Conservation (phyloP, 2,888 invertebrate species). For the Darwinula stevensoni region DNA sequence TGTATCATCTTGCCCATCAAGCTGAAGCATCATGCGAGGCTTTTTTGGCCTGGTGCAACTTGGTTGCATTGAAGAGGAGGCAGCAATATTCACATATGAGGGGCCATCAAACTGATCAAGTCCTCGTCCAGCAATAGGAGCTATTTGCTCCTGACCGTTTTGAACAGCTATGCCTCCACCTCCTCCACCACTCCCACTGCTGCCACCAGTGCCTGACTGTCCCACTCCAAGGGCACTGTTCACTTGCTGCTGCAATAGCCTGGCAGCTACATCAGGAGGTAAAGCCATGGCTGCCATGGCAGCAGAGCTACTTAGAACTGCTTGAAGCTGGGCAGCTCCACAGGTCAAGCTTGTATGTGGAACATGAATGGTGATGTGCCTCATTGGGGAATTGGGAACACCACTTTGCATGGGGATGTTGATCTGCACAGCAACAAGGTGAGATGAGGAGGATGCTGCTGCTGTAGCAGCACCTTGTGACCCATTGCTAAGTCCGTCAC, state of each 20-base stretch:
- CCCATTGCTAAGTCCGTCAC: slow-evolving; percentile 10
- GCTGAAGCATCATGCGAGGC: too few species aligned
- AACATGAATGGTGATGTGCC: slow-evolving; percentile 49
- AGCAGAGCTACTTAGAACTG: slow-evolving; percentile 53
- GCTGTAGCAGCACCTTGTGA: slow-evolving; percentile 14
- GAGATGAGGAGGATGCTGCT: slow-evolving; percentile 10
- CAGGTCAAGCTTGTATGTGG: slow-evolving; percentile 5
- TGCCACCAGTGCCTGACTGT: too few species aligned
- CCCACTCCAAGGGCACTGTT: too few species aligned
- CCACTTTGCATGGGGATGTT: slow-evolving; percentile 52
- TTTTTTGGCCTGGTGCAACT: too few species aligned
- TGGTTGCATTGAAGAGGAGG: too few species aligned
- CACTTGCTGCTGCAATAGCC: slow-evolving; percentile 60
- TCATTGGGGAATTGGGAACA: slow-evolving; percentile 30
- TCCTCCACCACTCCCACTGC: too few species aligned
- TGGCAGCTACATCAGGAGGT: slow-evolving; percentile 46
- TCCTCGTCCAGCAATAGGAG: background rate
- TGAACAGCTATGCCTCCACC: slow-evolving; percentile 1
- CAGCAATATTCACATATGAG: too few species aligned
- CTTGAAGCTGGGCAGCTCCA: slow-evolving; percentile 25
- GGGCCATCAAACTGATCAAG: too few species aligned
- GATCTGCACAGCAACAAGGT: slow-evolving; percentile 26
- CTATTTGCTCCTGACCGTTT: background rate
- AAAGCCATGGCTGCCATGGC: slow-evolving; percentile 67
- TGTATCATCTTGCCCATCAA: slow-evolving; percentile 42